Evolutionary conservation across 2,888 invertebrate genomes (phyloP), one percentile per base, ranked within the genome.

Genomic region (Rhamphomyia laevipes): DNA sequence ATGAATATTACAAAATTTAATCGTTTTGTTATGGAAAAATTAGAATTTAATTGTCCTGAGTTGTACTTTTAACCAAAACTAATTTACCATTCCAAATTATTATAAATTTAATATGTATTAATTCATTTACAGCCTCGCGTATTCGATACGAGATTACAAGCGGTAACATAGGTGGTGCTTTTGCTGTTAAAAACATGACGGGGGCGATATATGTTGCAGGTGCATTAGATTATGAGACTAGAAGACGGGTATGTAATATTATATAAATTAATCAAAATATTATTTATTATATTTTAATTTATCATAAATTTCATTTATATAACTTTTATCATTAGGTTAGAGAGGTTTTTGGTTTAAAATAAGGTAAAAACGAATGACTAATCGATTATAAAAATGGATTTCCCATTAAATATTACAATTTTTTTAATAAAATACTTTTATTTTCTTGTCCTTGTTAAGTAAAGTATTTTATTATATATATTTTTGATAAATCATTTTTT

Each of bases 61-160:
- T n/a, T n/a, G n/a, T n/a, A n/a, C n/a, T n/a, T n/a, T n/a, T n/a
- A n/a, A n/a, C n/a, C n/a, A n/a, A n/a, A n/a, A n/a, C n/a, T n/a
- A n/a, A n/a, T n/a, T n/a, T n/a, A n/a, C n/a, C n/a, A n/a, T n/a
- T n/a, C n/a, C n/a, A n/a, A n/a, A n/a, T n/a, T n/a, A n/a, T n/a
- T n/a, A n/a, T n/a, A n/a, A n/a, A n/a, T n/a, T n/a, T n/a, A n/a
- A n/a, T n/a, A n/a, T n/a, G 30, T 30, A 30, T 30, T 30, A 9
- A 59, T 58, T 60, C 59, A 57, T 55, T 76, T 75, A 54, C 80
- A 93, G 94, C 93, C 72, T 94, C 94, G 76, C 89, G 91, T 81
- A 92, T 96, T 81, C 91, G 93, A 79, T 96, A 96, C 79, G 94
- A 95, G 84, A 95, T 96, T 76, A 94, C 93, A 74, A 91, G 91